phyloP scores from a whole-genome alignment of 2,888 invertebrate species.

The Eueremaeus valkanovi region DNA sequence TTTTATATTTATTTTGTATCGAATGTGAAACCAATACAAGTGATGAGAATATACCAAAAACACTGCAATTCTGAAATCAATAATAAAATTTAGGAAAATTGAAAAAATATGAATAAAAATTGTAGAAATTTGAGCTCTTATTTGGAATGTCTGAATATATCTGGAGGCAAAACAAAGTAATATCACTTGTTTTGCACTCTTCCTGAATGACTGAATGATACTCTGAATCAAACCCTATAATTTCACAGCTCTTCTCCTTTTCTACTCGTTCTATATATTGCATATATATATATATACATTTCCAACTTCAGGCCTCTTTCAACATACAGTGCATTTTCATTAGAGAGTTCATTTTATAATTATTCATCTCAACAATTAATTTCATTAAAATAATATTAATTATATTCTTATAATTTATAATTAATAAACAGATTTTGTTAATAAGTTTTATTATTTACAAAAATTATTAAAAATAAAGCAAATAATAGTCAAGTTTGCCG shows the following conservation, averaged over 20 bases:
- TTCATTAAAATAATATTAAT: too few relatives aligned
- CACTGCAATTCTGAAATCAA: too few relatives aligned
- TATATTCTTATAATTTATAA: not conserved
- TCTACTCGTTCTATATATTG: not conserved
- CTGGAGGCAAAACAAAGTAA: constrained; percentile 16
- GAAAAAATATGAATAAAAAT: too few relatives aligned
- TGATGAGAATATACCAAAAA: too few relatives aligned
- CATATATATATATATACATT: not conserved
- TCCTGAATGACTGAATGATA: constrained; percentile 15
- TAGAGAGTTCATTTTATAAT: not conserved
- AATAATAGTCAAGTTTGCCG: not conserved
- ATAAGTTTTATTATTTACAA: too few relatives aligned
- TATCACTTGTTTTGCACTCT: constrained; percentile 29
- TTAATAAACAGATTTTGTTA: not conserved
- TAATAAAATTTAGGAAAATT: too few relatives aligned
- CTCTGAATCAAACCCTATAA: constrained; percentile 4
- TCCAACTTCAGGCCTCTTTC: not conserved
- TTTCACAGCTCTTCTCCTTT: constrained; percentile 8
- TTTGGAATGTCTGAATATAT: too few relatives aligned
- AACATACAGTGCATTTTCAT: not conserved
- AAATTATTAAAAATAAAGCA: too few relatives aligned
- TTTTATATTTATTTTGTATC: too few relatives aligned
- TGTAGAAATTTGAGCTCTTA: not conserved
- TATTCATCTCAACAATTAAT: not conserved
- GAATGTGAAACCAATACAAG: too few relatives aligned